A percentile compares a stretch with the other conserved stretches of the same genome.
Conservation (phyloP, 2,888 invertebrate genomes). For the Endotricha flammealis region DNA sequence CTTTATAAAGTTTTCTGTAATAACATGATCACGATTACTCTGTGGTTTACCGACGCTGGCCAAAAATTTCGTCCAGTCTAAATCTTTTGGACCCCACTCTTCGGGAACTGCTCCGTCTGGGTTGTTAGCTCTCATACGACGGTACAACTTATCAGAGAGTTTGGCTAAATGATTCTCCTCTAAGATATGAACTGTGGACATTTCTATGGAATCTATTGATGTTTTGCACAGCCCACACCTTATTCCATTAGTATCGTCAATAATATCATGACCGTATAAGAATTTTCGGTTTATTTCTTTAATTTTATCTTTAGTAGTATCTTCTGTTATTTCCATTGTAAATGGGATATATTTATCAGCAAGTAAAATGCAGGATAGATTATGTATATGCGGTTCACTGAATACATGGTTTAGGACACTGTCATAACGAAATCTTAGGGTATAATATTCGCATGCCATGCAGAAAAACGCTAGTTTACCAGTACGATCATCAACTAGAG, state of each 20-base stretch:
- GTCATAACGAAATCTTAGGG: slow-evolving; percentile 65
- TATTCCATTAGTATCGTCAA: slow-evolving; percentile 31
- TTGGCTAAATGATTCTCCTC: slow-evolving; percentile 64
- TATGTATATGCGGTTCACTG: slow-evolving; percentile 61
- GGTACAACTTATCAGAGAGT: slow-evolving; percentile 58
- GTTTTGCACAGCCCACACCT: slow-evolving; percentile 52
- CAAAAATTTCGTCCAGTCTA: slow-evolving; percentile 69
- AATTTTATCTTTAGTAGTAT: slow-evolving; percentile 49
- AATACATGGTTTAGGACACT: slow-evolving; percentile 70
- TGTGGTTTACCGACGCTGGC: slow-evolving; percentile 62
- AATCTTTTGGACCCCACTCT: slow-evolving; percentile 67
- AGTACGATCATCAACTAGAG: slow-evolving; percentile 64
- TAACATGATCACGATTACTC: slow-evolving; percentile 58
- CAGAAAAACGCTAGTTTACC: slow-evolving; percentile 71
- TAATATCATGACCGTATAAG: slow-evolving; percentile 46
- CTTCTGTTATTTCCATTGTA: slow-evolving; percentile 38
- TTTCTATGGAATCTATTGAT: slow-evolving; percentile 44
- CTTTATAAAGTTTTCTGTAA: slow-evolving; percentile 68
- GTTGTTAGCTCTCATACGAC: slow-evolving; percentile 47
- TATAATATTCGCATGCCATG: slow-evolving; percentile 69
- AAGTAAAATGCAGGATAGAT: slow-evolving; percentile 57
- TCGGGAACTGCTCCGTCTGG: slow-evolving; percentile 57
- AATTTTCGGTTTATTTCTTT: slow-evolving; percentile 61
- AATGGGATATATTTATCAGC: slow-evolving; percentile 60
- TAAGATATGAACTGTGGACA: slow-evolving; percentile 52